phyloP scores from a whole-genome alignment of 2,113 vertebrate genomes.

The Apteryx owenii region DNA sequence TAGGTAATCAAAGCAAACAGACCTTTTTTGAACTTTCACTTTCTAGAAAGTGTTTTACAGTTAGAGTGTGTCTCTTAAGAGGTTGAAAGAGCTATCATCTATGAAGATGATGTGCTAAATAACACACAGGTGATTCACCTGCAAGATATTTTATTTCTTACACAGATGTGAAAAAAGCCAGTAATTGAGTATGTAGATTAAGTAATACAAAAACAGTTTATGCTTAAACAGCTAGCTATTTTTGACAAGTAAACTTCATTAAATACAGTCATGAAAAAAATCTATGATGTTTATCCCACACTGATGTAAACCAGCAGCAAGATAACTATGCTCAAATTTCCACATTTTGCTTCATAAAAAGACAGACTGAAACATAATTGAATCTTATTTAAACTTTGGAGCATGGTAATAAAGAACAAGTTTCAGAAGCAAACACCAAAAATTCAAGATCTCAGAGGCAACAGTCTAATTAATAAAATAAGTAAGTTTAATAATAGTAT shows the following conservation, averaged over 20 bases:
- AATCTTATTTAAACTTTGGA: background rate
- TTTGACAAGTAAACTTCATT: background rate
- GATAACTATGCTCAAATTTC: background rate
- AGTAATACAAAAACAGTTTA: background rate
- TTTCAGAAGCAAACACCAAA: background rate
- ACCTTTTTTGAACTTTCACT: background rate
- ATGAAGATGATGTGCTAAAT: background rate
- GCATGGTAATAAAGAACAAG: background rate
- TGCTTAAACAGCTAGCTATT: background rate
- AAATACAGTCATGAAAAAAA: constrained; percentile 20
- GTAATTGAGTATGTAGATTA: background rate
- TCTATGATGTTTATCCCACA: background rate
- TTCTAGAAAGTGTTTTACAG: background rate
- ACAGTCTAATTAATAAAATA: background rate
- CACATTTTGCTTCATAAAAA: background rate
- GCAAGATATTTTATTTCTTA: constrained; percentile 39
- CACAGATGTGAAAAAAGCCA: background rate
- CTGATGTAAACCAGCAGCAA: constrained; percentile 2
- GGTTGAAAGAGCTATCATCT: background rate
- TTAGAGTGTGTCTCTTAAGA: background rate
- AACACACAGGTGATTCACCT: background rate
- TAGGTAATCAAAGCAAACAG: background rate
- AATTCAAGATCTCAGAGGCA: background rate
- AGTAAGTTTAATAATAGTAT: background rate
- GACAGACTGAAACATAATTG: background rate